A percentile compares a stretch with the other conserved stretches of the same genome.
These are phyloP conservation scores for Drosophila subquinaria DNA, from an alignment of 2,888 invertebrate genomes.

Conservation along the genomic window DNA sequence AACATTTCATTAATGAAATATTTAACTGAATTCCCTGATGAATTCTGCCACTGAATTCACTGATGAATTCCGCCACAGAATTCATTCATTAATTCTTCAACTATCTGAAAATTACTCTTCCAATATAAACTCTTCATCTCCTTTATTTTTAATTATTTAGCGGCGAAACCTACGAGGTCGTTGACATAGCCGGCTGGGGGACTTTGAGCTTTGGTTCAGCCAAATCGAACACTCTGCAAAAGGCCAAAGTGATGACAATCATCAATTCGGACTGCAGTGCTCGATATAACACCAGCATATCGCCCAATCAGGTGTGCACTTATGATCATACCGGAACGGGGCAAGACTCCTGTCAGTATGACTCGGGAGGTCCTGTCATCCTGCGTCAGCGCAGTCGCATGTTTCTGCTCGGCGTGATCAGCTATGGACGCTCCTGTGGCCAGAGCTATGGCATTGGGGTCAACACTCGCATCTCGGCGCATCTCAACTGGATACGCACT, in stretches of 20 bases:
- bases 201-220: slow-evolving; percentile 86
- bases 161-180: slow-evolving; percentile 48
- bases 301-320: slow-evolving; percentile 68
- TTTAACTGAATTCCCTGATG: too few relatives aligned
- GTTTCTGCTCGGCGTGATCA: slow-evolving; percentile 87
- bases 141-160: slow-evolving; percentile 14
- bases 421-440: slow-evolving; percentile 87
- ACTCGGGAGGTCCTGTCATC: slow-evolving; percentile 87
- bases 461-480: slow-evolving; percentile 87
- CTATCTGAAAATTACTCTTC: too few relatives aligned
- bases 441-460: slow-evolving; percentile 85
- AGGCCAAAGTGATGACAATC: slow-evolving; percentile 85
- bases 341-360: slow-evolving; percentile 86
- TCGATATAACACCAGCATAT: slow-evolving; percentile 58
- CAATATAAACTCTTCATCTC: too few relatives aligned
- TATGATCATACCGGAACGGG: slow-evolving; percentile 73
- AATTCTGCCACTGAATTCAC: too few relatives aligned
- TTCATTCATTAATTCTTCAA: too few relatives aligned
- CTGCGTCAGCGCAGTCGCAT: slow-evolving; percentile 84
- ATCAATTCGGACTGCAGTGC: slow-evolving; percentile 64
- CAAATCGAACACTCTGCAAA: slow-evolving; percentile 86
- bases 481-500: slow-evolving; percentile 87
- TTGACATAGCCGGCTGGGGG: slow-evolving; percentile 87
- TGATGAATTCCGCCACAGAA: too few relatives aligned
- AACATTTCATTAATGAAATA: too few relatives aligned